phyloP scores from a whole-genome alignment of 2,113 vertebrate species.

The Eurystomus gularis region DNA sequence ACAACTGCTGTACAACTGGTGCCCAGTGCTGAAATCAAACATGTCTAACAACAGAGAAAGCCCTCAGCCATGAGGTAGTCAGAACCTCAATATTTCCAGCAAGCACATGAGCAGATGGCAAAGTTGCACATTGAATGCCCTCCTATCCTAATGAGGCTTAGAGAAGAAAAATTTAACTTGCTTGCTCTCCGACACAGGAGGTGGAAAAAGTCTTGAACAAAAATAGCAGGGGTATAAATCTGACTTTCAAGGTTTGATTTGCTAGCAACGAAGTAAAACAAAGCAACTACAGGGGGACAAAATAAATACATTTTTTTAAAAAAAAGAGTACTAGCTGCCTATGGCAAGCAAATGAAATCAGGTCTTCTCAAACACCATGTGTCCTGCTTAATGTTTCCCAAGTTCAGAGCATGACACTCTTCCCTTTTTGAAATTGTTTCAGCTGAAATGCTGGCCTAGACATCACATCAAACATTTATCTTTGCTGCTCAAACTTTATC shows the following conservation, averaged over 20 bases:
- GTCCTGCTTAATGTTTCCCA: neutral
- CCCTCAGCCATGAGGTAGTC: neutral
- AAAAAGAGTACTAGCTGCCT: neutral
- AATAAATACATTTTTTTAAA: no score
- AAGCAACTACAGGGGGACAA: neutral
- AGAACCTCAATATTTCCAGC: neutral
- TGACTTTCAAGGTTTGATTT: slow-evolving; percentile 21
- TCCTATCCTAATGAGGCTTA: neutral
- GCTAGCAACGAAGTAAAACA: slow-evolving; percentile 22
- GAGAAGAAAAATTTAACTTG: neutral
- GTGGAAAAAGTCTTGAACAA: slow-evolving; percentile 1
- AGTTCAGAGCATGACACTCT: neutral
- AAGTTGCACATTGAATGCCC: neutral
- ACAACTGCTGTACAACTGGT: neutral
- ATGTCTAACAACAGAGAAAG: neutral
- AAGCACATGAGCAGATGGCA: neutral
- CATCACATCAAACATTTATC: neutral
- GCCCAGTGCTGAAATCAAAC: neutral
- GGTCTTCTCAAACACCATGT: neutral
- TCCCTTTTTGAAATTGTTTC: neutral
- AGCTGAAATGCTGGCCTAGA: neutral
- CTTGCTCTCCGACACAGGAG: neutral
- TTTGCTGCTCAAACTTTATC: neutral
- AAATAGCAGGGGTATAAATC: slow-evolving; percentile 40
- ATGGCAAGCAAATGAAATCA: neutral